These are phyloP conservation scores for Spermophilus dauricus DNA, from an alignment of 2,113 vertebrate genomes.

Conservation along the genomic window DNA sequence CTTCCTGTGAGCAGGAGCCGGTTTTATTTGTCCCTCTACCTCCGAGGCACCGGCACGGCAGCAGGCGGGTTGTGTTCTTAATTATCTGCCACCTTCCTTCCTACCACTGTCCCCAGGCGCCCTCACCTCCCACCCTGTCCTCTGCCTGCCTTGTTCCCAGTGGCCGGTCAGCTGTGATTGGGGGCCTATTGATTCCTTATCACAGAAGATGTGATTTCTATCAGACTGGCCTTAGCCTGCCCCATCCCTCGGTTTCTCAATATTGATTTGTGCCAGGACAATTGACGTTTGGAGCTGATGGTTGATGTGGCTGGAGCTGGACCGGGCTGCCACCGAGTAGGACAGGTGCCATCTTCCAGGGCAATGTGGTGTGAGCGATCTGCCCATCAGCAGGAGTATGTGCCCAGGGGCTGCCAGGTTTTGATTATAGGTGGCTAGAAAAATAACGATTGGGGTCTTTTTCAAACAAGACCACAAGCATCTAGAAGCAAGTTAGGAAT, in stretches of 20 bases:
- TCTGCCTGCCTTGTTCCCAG: neutral
- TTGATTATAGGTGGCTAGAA: neutral
- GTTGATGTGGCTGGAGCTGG: neutral
- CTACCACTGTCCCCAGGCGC: neutral
- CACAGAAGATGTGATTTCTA: neutral
- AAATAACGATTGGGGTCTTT: neutral
- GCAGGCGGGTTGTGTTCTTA: neutral
- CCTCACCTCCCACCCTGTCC: neutral
- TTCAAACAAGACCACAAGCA: neutral
- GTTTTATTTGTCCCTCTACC: neutral
- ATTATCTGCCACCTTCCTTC: neutral
- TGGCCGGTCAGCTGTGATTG: neutral
- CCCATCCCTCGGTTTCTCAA: neutral
- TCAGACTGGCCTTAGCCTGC: neutral
- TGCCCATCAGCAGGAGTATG: neutral
- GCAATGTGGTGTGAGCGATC: neutral
- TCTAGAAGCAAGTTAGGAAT: neutral
- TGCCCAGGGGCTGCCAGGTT: neutral
- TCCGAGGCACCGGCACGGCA: neutral
- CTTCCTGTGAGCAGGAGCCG: neutral
- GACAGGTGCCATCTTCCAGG: neutral
- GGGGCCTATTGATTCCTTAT: neutral
- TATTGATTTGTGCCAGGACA: neutral
- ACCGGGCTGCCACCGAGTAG: neutral
- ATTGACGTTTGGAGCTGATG: neutral